Evolutionary conservation across 92 coral and sea anemone genomes (phyloP).

Genomic region (Paragorgia papillata): DNA sequence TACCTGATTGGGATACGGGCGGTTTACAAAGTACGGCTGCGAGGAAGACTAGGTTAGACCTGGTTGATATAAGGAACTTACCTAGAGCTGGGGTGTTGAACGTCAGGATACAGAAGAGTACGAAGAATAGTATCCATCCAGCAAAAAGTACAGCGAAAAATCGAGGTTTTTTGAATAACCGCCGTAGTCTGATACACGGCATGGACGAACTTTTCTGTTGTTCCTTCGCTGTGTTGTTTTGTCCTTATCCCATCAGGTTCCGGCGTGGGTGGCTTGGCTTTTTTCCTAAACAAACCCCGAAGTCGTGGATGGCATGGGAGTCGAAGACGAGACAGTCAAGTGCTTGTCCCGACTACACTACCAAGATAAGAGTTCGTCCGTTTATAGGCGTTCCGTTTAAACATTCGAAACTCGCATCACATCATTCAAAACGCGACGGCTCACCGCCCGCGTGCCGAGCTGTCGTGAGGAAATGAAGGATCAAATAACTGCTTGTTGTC

Average conservation of each 20-base stretch:
- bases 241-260: background rate
- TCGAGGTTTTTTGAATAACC: constrained; percentile 28
- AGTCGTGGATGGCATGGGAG: no score
- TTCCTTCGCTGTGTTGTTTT: background rate
- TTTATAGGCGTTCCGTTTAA: background rate
- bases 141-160: constrained; percentile 4
- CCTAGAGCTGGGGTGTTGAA: constrained; percentile 32
- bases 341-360: background rate
- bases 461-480: background rate
- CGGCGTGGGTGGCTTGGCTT: background rate
- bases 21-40: no score
- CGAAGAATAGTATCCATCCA: constrained; percentile 29
- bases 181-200: constrained; percentile 5
- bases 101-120: constrained; percentile 18
- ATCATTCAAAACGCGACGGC: background rate
- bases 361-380: background rate
- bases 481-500: constrained; percentile 38
- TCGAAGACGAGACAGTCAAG: background rate
- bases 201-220: background rate
- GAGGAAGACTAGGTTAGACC: no score
- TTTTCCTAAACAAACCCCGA: background rate
- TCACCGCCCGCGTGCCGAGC: background rate
- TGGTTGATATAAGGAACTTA: constrained; percentile 5
- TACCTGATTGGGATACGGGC: no score
- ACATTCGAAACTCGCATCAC: background rate